Base-by-base conservation (phyloP, 2,797 vertebrate species). In the Sardinella longiceps region DNA sequence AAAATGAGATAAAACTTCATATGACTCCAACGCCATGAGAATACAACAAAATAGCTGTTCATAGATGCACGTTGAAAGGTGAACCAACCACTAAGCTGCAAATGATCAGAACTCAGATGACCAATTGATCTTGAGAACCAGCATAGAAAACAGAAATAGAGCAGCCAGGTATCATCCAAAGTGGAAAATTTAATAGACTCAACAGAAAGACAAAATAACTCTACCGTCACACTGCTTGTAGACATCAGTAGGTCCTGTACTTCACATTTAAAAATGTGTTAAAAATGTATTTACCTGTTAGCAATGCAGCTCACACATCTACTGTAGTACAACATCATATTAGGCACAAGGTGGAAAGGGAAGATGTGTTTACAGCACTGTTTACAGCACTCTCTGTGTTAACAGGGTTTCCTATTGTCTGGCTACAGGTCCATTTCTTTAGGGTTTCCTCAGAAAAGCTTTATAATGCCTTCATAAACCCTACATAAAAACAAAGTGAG, bases 331-430 rank as follows among this genome's bases (percentile, higher is more conserved):
- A 88, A 89, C 90, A 84, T 93, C 87, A 66, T 88, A 80, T 91
- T 93, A 96, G 94, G 94, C 95, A 95, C 94, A 91, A 89, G 91
- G 94, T 94, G 90, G 92, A 90, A 90, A 88, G 90, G 92, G 70
- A 43, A 91, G 90, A 89, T 90, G 86, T 85, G 82, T 91, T 87
- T 63, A 85, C 83, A 87, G 88, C 81, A 88, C 43, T 77, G 60
- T 39, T 43, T 43, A 77, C 11, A n/a, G n/a, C n/a, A n/a, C 66
- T 77, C 70, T 77, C 70, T 23, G 43, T 20, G 33, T 77, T 43
- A 77, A 18, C 70, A 43, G 70, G 70, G 37, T 77, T 43, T 77
- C 37, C 20, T 77, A 43, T 43, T 77, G 39, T 77, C 33, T 39
- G 70, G 23, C 70, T 77, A 77, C 39, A 77, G 70, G 70, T 77